Percentiles rank a stretch among this genome's conserved stretches.
Conservation (phyloP, 1,140 invertebrate genomes). For the Caenorhabditis inopinata region DNA sequence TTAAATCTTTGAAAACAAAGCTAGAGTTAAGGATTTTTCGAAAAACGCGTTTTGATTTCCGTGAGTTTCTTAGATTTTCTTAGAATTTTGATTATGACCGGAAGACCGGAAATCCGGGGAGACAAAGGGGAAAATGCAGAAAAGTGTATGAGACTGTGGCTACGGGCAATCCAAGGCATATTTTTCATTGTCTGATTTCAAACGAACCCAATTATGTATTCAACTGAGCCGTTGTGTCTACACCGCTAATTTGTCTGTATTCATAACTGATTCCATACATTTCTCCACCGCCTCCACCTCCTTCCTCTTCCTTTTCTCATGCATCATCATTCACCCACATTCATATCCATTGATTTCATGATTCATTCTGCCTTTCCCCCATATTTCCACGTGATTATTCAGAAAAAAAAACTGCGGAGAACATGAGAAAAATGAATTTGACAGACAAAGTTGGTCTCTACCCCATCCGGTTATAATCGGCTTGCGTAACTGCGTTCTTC, state of each 20-base stretch:
- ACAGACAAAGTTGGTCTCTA: slow-evolving; percentile 4
- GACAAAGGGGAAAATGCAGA: no score
- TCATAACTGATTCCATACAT: neutral
- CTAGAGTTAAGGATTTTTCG: no score
- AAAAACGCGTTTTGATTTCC: no score
- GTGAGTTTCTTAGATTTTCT: no score
- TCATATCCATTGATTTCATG: neutral
- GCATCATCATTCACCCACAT: neutral
- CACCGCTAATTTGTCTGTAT: neutral
- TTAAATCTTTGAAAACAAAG: no score
- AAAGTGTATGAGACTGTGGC: no score
- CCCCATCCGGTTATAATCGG: slow-evolving; percentile 8
- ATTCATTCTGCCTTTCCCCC: slow-evolving; percentile 7
- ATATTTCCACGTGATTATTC: neutral
- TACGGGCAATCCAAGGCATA: no score
- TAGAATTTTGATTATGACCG: no score
- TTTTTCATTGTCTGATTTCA: neutral
- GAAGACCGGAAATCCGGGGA: no score
- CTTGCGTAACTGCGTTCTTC: neutral
- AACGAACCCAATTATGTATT: slow-evolving; percentile 22
- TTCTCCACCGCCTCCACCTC: neutral
- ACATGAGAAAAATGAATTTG: slow-evolving; percentile 9
- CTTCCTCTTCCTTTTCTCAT: neutral
- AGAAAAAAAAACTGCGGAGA: neutral
- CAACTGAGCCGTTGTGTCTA: neutral